These are phyloP conservation scores for Agraylea sexmaculata DNA, from an alignment of 1,140 invertebrate species.

Conservation along the genomic window DNA sequence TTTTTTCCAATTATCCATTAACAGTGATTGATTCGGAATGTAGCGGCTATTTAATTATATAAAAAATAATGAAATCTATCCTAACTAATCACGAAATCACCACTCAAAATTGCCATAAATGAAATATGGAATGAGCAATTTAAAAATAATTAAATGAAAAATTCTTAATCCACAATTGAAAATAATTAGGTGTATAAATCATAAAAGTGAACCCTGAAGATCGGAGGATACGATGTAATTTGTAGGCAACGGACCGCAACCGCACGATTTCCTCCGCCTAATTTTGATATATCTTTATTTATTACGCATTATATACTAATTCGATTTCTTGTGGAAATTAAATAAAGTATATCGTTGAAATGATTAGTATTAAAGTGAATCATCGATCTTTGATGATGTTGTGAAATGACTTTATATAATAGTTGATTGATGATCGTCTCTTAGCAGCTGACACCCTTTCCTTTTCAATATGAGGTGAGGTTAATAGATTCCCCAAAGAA, in stretches of 20 bases:
- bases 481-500: conserved; percentile 22
- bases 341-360: not conserved
- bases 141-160: not conserved
- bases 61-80: no score
- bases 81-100: no score
- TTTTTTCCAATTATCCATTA: no score
- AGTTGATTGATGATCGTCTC: conserved; percentile 17
- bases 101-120: not conserved
- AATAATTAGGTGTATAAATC: not conserved
- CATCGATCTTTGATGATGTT: conserved; percentile 2
- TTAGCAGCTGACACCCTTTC: conserved; percentile 2
- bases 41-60: no score
- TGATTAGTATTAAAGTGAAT: not conserved
- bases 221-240: conserved; percentile 19
- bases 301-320: not conserved
- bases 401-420: not conserved
- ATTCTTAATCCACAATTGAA: not conserved
- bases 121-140: not conserved
- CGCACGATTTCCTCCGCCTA: conserved; percentile 19
- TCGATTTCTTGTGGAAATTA: not conserved
- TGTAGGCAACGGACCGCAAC: conserved; percentile 19
- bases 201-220: no score
- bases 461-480: conserved; percentile 6
- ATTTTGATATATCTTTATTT: conserved; percentile 10
- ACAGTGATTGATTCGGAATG: no score